Base-by-base conservation (phyloP, 1,140 invertebrate genomes). In the Chrysoperla carnea region DNA sequence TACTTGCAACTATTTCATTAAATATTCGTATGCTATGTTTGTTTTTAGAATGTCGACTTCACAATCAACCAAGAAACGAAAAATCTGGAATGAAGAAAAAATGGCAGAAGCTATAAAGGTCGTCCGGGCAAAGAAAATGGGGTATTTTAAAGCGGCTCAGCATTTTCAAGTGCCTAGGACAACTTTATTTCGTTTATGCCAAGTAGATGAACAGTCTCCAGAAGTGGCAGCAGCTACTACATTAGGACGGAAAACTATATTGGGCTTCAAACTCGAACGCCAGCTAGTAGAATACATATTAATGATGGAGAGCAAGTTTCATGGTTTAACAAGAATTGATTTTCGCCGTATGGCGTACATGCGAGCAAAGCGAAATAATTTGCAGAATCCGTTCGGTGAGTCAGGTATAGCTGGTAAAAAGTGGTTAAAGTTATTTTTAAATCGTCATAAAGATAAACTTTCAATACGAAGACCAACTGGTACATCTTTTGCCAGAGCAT, bases 401-500 rank as follows among this genome's bases (percentile, higher is more conserved):
- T 1, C 36, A 40, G 40, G 44, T 37, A 13, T 50, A 44, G 49
- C 29, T 50, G 40, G 17, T 3, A 23, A 23, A 23, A 23, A 23
- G 17, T 23, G 5, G 17, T 23, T 23, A 23, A 23, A 50, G 36
- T 39, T 47, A 33, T 55, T 55, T 45, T 42, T 53, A 39, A 41
- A 39, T 15, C 44, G 47, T 2, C 50, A 52, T 36, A 50, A 50
- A 46, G 40, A 52, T 37, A 43, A 47, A 44, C 29, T 61, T 9
- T 51, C 50, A 6, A n/a, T 59, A 12, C 44, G 54, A 38, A 51
- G 36, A 51, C 56, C 54, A 31, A 58, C 50, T 37, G 52, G 51
- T 43, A 56, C 50, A 37, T 56, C 55, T 12, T 43, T 47, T 43
- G 50, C 48, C 39, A 50, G 52, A 42, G 52, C 46, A 40, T 23